Evolutionary conservation across 1,140 invertebrate genomes (phyloP).

Genomic region (Sinonovacula constricta): DNA sequence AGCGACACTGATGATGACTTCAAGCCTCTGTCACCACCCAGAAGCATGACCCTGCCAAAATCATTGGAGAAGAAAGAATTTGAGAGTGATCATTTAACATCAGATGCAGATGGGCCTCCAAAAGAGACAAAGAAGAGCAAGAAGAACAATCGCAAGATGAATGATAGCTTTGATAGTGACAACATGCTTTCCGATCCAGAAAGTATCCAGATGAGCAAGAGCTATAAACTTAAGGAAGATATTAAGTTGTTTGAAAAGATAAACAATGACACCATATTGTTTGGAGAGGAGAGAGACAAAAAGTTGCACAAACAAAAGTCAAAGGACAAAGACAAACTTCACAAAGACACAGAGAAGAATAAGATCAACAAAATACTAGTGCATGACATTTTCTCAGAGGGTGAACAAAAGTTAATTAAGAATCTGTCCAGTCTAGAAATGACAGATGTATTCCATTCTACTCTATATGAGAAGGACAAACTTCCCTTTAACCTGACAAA

Average conservation of each 20-base stretch:
- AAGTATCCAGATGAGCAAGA: background rate
- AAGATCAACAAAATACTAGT: slow-evolving; percentile 37
- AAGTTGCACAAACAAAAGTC: slow-evolving; percentile 36
- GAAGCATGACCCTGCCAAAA: slow-evolving; percentile 33
- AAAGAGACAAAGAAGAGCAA: slow-evolving; percentile 18
- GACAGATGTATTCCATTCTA: slow-evolving; percentile 24
- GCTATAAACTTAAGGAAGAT: background rate
- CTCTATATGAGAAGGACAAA: slow-evolving; percentile 44
- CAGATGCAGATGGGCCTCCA: slow-evolving; percentile 15
- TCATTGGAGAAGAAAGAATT: slow-evolving; percentile 26
- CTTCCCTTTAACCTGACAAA: slow-evolving; percentile 41
- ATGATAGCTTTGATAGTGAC: slow-evolving; percentile 36
- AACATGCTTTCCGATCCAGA: slow-evolving; percentile 31
- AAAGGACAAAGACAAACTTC: slow-evolving; percentile 17
- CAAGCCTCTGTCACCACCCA: slow-evolving; percentile 40
- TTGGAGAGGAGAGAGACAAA: slow-evolving; percentile 20
- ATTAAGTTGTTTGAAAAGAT: slow-evolving; percentile 20
- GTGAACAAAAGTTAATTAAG: slow-evolving; percentile 11
- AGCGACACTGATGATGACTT: slow-evolving; percentile 47
- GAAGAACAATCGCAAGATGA: slow-evolving; percentile 21
- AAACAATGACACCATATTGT: background rate
- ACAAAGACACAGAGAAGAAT: slow-evolving; percentile 22
- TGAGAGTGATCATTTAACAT: slow-evolving; percentile 31
- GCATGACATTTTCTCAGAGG: slow-evolving; percentile 39
- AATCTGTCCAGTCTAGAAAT: slow-evolving; percentile 37